Percentiles rank a stretch among this genome's conserved stretches.
phyloP scores from a whole-genome alignment of 35 echinoderm and acorn worm genomes.

The Ophiothrix spiculata region DNA sequence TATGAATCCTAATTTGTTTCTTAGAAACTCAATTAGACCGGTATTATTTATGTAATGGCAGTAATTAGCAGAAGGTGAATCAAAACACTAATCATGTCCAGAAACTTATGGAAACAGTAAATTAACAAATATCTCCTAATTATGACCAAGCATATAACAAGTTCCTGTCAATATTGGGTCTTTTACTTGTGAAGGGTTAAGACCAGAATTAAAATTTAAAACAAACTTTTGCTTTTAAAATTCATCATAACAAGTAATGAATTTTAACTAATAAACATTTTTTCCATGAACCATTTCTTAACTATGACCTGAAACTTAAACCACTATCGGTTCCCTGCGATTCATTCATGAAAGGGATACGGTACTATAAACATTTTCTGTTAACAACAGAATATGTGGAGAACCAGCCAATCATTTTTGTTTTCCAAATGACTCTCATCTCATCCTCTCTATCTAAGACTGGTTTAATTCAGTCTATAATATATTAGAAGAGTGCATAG shows the following conservation, averaged over 20 bases:
- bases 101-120: neutral
- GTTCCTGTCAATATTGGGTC: neutral
- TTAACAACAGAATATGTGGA: neutral
- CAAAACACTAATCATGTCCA: neutral
- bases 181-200: neutral
- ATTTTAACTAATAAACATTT: neutral
- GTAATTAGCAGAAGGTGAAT: neutral
- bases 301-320: no score
- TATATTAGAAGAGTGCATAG: neutral
- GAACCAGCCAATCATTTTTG: neutral
- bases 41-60: neutral
- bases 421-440: no score
- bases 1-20: neutral
- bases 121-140: neutral
- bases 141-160: neutral
- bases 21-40: neutral
- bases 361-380: no score
- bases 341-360: no score
- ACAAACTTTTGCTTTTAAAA: neutral
- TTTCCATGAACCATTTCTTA: neutral
- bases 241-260: neutral
- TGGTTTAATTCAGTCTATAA: neutral
- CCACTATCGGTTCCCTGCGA: no score
- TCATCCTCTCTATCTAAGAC: no score
- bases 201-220: neutral